A percentile compares a stretch with the other conserved stretches of the same genome.
Evolutionary conservation across 1,140 invertebrate genomes (phyloP).

Genomic region (Macrotrachela quadricornifera): DNA sequence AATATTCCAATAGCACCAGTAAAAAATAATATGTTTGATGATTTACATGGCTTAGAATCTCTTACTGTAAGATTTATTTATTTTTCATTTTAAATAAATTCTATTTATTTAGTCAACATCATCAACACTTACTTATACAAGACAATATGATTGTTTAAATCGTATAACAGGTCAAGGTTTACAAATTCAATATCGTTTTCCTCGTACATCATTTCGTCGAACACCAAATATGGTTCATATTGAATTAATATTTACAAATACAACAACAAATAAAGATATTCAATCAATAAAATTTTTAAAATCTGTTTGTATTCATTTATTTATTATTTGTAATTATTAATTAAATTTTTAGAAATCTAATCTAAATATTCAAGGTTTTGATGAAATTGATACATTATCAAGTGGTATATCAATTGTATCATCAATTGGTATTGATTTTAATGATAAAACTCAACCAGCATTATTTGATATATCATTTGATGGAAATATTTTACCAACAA

Average conservation of each 20-base stretch:
- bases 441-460: conserved; percentile 68
- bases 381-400: conserved; percentile 42
- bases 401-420: conserved; percentile 22
- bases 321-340: too few species aligned
- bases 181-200: conserved; percentile 45
- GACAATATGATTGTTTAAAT: conserved; percentile 47
- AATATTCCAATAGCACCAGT: too few species aligned
- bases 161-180: conserved; percentile 55
- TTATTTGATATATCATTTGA: conserved; percentile 43
- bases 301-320: background rate
- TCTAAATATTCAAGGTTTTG: conserved; percentile 60
- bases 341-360: conserved; percentile 39
- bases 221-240: conserved; percentile 50
- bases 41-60: too few species aligned
- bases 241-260: conserved; percentile 58
- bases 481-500: conserved; percentile 35
- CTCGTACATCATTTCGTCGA: conserved; percentile 11
- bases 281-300: conserved; percentile 42
- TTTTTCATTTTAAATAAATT: too few species aligned
- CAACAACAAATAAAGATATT: conserved; percentile 40
- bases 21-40: too few species aligned
- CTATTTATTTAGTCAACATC: too few species aligned
- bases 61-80: too few species aligned
- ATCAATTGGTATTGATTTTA: conserved; percentile 69
- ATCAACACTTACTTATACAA: too few species aligned